A percentile compares a stretch with the other conserved stretches of the same genome.
These are phyloP conservation scores for Heptranchias perlo DNA, from an alignment of 2,113 vertebrate genomes.

Conservation along the genomic window DNA sequence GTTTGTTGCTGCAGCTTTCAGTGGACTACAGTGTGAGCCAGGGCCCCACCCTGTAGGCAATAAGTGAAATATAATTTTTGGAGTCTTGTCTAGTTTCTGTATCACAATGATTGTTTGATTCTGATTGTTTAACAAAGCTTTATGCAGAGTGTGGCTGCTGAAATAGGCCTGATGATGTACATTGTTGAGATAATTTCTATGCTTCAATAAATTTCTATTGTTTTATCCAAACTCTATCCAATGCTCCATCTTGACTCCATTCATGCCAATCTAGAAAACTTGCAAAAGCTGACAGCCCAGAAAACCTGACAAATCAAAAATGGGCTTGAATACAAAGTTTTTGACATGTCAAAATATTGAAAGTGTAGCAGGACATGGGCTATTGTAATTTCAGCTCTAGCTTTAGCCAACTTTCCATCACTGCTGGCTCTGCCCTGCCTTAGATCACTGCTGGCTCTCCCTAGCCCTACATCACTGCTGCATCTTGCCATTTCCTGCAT, in stretches of 20 bases:
- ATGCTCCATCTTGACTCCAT: no score
- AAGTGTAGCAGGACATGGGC: not conserved
- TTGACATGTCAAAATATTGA: not conserved
- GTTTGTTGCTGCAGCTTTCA: not conserved
- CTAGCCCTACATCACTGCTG: not conserved
- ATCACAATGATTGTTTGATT: not conserved
- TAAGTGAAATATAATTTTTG: not conserved
- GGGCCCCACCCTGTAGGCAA: not conserved
- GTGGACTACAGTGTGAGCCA: not conserved
- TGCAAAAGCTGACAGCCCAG: not conserved
- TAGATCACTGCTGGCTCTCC: not conserved
- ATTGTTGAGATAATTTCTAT: not conserved
- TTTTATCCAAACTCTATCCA: not conserved
- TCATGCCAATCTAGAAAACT: not conserved
- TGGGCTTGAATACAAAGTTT: not conserved
- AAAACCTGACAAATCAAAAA: not conserved
- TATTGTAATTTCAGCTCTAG: not conserved
- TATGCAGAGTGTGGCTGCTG: not conserved
- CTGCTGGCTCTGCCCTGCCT: not conserved
- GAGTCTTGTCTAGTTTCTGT: not conserved
- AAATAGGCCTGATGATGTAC: not conserved
- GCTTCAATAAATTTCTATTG: not conserved
- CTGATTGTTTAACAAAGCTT: not conserved
- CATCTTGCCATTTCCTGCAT: not conserved
- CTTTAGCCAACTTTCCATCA: not conserved